Evolutionary conservation across 2,797 vertebrate genomes (phyloP), one percentile per base, ranked within the genome.

Genomic region (Halcyon leucocephala): DNA sequence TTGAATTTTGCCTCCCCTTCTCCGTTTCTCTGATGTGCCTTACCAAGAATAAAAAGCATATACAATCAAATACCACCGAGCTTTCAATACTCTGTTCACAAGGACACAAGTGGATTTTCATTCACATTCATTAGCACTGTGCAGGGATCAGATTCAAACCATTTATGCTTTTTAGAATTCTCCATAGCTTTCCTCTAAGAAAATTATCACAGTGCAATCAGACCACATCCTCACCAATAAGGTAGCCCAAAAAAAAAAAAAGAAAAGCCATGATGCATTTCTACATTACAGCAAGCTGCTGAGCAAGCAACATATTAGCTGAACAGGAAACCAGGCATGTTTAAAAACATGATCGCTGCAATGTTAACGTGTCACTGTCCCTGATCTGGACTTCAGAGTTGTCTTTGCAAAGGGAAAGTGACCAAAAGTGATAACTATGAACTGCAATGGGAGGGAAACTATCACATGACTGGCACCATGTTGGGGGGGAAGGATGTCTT

Each of bases 301-400:
- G 98, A 98, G 96, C 96, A 98, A 98, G 98, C 97, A 97, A 92
- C 84, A 82, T 89, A 90, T 91, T 94, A 95, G 74, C 73, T 86
- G 95, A 96, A 96, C 92, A 97, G 97, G 96, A 98, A 98, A 90
- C 79, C 76, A 29, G 88, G 71, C 96, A 83, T 94, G 89, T 92
- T 97, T 96, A 95, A 96, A 97, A 98, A 97, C 91, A 97, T 95
- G 97, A 97, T 97, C 96, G 97, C 67, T 57, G 73, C 92, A 96
- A 97, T 79, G 82, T 93, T 97, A 90, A 95, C 95, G 91, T 93
- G 90, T 93, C 96, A 93, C 95, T 97, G 95, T 91, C 97, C 90
- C 90, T 67, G 22, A 84, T 92, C 64, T 65, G 82, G 93, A 92
- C 86, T 97, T 87, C 10, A 85, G 83, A 93, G 44, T 64, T 90